Evolutionary conservation across 2,797 vertebrate genomes (phyloP), one percentile per base, ranked within the genome.

Genomic region (Sorex maritimensis): DNA sequence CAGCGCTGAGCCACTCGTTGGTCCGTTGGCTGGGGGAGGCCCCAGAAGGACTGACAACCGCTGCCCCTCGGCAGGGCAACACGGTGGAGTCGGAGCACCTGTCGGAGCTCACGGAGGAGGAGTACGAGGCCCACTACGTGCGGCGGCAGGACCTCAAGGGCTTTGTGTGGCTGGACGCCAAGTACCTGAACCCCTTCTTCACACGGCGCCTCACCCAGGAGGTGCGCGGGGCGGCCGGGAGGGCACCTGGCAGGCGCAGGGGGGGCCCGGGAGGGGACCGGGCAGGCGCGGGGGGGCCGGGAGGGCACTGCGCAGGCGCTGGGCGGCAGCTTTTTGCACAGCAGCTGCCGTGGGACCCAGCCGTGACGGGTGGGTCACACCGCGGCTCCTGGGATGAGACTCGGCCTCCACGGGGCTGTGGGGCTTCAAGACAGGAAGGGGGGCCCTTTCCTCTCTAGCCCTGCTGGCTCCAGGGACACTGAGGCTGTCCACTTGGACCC

Each of bases 181-280:
- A 99, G 96, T 99, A 99, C 95, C 98, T 99, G 96, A 99, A 99
- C 98, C 99, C 99, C 74, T 99, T 99, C 98, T 99, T 99, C 98
- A 99, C 99, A 3, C 98, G 99, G 79, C 98, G 99, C 86, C 99
- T 99, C 92, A 99, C 99, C 2, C 99, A 99, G 96, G 99, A 99
- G 98, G 99, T 99, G 30, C 71, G 19, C 23, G 5, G 34, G 6
- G 34, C 38, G 9, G 28, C 41, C 7, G 41, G 41, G 41, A 7
- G 41, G 41, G 41, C 34, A 34, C 34, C 34, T 1, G 34, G 34
- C 34, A 34, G 98, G 99, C 99, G 30, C 71, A 14, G 34, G 34
- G 2, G 34, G 34, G 34, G 34, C 2, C 34, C 15, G n/a, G 81
- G 68, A 44, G 80, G 5, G 38, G 26, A 34, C 46, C 21, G 10